Conservation (phyloP, 1,140 invertebrate genomes). For the Heliconius melpomene region DNA sequence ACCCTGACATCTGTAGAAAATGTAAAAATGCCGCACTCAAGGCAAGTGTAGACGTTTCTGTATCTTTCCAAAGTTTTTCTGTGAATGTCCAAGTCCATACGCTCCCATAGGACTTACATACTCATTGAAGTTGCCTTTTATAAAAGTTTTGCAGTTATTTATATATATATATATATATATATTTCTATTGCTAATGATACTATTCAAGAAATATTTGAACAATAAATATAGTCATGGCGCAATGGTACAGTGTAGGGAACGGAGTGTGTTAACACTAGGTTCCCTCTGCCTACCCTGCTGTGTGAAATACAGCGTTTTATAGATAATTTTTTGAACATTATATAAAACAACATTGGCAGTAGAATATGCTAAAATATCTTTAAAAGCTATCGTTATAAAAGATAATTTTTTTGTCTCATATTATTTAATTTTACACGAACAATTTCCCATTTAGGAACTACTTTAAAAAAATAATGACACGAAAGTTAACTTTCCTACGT, state of each 20-base stretch:
- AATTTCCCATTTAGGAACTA: not conserved
- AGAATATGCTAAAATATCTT: not conserved
- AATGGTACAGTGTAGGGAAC: too few species aligned
- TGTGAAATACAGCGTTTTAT: too few species aligned
- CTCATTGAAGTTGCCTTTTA: slow-evolving; percentile 4
- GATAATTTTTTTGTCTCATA: not conserved
- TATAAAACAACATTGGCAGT: too few species aligned
- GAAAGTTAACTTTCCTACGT: not conserved
- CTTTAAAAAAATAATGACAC: not conserved
- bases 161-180: not conserved
- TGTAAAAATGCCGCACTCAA: not conserved
- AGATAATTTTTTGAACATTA: too few species aligned
- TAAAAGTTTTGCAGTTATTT: not conserved
- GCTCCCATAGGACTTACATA: slow-evolving; percentile 6
- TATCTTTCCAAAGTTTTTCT: slow-evolving; percentile 3
- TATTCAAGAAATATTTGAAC: not conserved
- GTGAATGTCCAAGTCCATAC: slow-evolving; percentile 10
- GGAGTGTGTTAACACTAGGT: too few species aligned
- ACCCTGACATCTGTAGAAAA: slow-evolving; percentile 10
- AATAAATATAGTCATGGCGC: too few species aligned
- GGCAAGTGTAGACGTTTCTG: not conserved
- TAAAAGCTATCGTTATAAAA: not conserved
- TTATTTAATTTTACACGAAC: not conserved
- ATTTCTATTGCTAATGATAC: not conserved
- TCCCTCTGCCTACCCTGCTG: too few species aligned